Evolutionary conservation across 23 tunicate species (phyloP).

Genomic region (Trididemnum clinides): DNA sequence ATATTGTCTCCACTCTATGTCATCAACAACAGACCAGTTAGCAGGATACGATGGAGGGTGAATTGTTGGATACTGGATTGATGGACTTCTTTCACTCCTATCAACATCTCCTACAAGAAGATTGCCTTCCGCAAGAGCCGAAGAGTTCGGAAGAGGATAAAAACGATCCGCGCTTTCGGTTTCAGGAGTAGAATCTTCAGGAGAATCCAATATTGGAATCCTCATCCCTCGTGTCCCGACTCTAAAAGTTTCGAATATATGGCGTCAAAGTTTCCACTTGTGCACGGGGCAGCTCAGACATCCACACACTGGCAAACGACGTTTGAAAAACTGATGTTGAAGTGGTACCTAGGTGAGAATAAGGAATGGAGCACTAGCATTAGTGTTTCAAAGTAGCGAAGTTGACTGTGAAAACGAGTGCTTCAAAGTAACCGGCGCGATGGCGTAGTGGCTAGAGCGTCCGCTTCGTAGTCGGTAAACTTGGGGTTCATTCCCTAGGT

Average conservation of each 20-base stretch:
- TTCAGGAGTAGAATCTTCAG: constrained; percentile 13
- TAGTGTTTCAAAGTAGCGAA: too few relatives aligned
- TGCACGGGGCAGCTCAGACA: background rate
- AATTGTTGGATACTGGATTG: background rate
- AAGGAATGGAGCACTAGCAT: too few relatives aligned
- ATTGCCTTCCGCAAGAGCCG: background rate
- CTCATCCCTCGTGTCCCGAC: constrained; percentile 74
- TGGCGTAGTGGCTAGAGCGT: too few relatives aligned
- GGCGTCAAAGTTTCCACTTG: background rate
- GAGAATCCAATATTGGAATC: constrained; percentile 42
- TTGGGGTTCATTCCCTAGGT: too few relatives aligned
- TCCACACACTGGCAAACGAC: background rate
- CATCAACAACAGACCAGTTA: constrained; percentile 55
- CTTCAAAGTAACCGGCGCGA: too few relatives aligned
- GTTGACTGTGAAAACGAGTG: too few relatives aligned
- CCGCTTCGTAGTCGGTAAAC: too few relatives aligned
- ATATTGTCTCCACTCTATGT: constrained; percentile 63
- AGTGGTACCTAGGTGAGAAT: too few relatives aligned
- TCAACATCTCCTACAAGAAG: background rate
- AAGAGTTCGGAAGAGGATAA: background rate
- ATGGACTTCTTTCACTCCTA: background rate
- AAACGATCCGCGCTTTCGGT: background rate
- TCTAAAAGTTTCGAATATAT: constrained; percentile 8
- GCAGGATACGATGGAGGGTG: constrained; percentile 1
- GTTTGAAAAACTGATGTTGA: too few relatives aligned